Conservation (phyloP, 2,888 invertebrate genomes). For the Tenthredo distinguenda region DNA sequence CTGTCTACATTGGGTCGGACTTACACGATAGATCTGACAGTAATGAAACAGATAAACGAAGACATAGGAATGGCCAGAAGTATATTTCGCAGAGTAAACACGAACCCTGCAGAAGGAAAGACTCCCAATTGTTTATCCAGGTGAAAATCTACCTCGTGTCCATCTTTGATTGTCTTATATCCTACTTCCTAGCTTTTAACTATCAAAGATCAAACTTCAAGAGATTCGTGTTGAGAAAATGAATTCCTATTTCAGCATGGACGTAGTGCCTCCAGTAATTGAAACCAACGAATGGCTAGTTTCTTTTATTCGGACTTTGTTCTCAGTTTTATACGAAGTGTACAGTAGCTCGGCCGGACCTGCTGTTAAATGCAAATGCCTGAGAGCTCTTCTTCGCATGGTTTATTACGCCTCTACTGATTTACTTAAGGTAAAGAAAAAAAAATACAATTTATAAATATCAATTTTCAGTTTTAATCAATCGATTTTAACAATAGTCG, state of each 20-base stretch:
- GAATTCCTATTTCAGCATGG: constrained; percentile 68
- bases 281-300: constrained; percentile 77
- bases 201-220: background rate
- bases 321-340: constrained; percentile 97
- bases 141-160: constrained; percentile 58
- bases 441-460: background rate
- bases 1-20: constrained; percentile 95
- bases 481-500: no score
- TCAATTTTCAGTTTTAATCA: background rate
- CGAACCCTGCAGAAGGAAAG: constrained; percentile 80
- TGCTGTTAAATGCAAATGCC: constrained; percentile 97
- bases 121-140: constrained; percentile 75
- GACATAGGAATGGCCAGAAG: constrained; percentile 96
- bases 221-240: background rate
- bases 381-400: constrained; percentile 97
- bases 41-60: constrained; percentile 99
- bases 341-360: constrained; percentile 99
- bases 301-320: constrained; percentile 87
- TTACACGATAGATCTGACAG: constrained; percentile 97
- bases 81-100: constrained; percentile 90
- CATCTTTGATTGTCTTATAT: background rate
- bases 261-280: constrained; percentile 75
- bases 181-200: background rate
- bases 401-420: constrained; percentile 96
- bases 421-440: constrained; percentile 83